Evolutionary conservation across 1,140 invertebrate genomes (phyloP).

Genomic region (Eumeta japonica): DNA sequence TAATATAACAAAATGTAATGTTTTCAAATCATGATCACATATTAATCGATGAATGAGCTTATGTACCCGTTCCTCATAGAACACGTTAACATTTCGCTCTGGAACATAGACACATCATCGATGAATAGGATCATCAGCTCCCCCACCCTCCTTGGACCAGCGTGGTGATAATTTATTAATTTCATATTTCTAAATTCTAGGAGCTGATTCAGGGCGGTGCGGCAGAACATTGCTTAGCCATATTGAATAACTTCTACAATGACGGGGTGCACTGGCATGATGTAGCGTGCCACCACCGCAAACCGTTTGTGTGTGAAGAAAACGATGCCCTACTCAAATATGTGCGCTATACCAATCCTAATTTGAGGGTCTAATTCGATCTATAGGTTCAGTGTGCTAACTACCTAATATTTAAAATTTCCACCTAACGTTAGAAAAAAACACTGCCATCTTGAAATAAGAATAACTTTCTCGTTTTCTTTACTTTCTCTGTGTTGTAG

Average conservation of each 20-base stretch:
- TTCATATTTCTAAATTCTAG: conserved; percentile 20
- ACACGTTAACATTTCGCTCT: not conserved
- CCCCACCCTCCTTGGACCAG: conserved; percentile 26
- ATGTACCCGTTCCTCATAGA: not conserved
- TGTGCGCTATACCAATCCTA: conserved; percentile 74
- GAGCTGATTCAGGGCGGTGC: conserved; percentile 76
- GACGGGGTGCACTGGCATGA: conserved; percentile 86
- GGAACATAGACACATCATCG: not conserved
- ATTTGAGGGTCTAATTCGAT: conserved; percentile 62
- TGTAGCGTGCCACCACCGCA: conserved; percentile 80
- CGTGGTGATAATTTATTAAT: conserved; percentile 12
- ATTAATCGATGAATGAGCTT: no score
- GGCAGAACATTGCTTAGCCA: conserved; percentile 74
- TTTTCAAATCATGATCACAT: no score
- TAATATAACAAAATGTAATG: no score
- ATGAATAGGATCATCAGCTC: no score
- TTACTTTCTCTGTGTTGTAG: no score
- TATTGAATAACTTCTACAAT: conserved; percentile 83
- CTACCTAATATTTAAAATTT: no score
- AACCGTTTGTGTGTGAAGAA: conserved; percentile 81
- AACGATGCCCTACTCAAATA: conserved; percentile 79
- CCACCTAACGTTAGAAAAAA: no score
- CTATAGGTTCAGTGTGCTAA: no score
- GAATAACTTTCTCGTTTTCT: no score
- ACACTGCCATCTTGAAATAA: no score